These are phyloP conservation scores for Drosophila neonasuta DNA, from an alignment of 2,888 invertebrate genomes.

Conservation along the genomic window DNA sequence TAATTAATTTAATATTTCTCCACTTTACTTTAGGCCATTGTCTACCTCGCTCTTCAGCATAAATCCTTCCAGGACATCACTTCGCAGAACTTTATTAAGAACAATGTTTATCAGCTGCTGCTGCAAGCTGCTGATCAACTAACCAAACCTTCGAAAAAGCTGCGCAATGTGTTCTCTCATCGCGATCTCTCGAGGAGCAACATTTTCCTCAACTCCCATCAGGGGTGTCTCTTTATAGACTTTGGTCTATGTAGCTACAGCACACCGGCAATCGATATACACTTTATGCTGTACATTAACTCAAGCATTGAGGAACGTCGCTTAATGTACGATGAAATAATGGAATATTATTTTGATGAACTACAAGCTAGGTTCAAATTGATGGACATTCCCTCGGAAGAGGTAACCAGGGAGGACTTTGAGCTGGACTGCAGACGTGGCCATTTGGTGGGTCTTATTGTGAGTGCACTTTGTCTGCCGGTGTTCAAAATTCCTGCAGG, in stretches of 20 bases:
- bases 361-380: conserved; percentile 7
- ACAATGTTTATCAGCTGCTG: conserved; percentile 2
- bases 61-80: neutral
- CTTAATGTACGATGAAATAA: conserved; percentile 1
- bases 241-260: conserved; percentile 80
- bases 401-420: conserved; percentile 6
- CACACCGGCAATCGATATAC: conserved; percentile 84
- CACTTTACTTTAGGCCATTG: conserved; percentile 4
- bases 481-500: neutral
- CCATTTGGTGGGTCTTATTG: conserved; percentile 9
- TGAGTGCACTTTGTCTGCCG: conserved; percentile 16
- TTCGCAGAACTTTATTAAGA: conserved; percentile 4
- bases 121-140: conserved; percentile 1
- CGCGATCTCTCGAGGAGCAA: conserved; percentile 20
- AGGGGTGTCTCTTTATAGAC: conserved; percentile 11
- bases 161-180: conserved; percentile 26
- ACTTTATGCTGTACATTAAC: conserved; percentile 82
- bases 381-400: neutral
- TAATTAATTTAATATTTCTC: neutral
- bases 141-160: neutral
- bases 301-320: conserved; percentile 5
- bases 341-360: conserved; percentile 8
- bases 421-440: conserved; percentile 13
- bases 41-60: conserved; percentile 6
- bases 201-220: neutral